A percentile compares a stretch with the other conserved stretches of the same genome.
These are phyloP conservation scores for Cardinalis cardinalis DNA, from an alignment of 2,113 vertebrate genomes.

Conservation along the genomic window DNA sequence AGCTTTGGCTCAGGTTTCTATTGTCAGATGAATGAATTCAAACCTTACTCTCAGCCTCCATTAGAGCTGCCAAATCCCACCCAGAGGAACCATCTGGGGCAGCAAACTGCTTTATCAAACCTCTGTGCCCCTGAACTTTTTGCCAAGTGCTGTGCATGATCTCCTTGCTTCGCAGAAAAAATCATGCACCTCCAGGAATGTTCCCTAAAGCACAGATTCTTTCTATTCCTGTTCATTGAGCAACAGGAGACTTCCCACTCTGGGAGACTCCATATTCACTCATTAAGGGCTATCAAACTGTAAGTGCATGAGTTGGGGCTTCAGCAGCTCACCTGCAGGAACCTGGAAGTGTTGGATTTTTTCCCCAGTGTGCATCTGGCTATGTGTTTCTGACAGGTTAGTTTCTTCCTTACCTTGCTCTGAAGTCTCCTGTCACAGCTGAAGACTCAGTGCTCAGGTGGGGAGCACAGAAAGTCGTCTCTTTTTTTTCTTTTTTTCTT, in stretches of 20 bases:
- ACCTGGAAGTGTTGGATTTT: neutral
- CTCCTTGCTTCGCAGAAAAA: neutral
- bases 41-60: constrained; percentile 30
- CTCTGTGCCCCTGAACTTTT: constrained; percentile 17
- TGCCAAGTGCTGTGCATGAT: neutral
- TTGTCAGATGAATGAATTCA: constrained; percentile 63
- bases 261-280: neutral
- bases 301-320: neutral
- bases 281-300: neutral
- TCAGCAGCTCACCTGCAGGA: neutral
- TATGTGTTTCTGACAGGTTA: neutral
- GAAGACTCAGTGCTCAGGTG: neutral
- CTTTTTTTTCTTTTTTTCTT: neutral
- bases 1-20: constrained; percentile 64
- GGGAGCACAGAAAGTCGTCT: neutral
- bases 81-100: constrained; percentile 49
- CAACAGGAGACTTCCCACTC: neutral
- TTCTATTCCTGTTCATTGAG: neutral
- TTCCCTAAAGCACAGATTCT: neutral
- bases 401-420: neutral
- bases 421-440: neutral
- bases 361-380: neutral
- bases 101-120: constrained; percentile 47
- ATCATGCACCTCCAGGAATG: neutral
- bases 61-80: constrained; percentile 56